These are phyloP conservation scores for Chesias legatella DNA, from an alignment of 2,888 invertebrate species.

Conservation along the genomic window DNA sequence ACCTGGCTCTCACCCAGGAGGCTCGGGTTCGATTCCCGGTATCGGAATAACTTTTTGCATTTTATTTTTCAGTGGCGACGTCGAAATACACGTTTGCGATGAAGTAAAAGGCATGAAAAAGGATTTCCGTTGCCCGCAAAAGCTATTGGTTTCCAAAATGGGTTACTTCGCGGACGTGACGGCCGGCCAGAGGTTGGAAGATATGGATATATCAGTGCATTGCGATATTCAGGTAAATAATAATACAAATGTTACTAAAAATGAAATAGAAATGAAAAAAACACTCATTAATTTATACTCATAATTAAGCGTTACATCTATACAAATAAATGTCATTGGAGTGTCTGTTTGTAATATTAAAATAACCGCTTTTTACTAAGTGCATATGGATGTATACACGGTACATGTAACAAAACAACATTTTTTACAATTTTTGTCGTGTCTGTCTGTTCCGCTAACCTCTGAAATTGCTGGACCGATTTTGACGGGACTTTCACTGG, in stretches of 20 bases:
- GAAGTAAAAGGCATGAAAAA: slow-evolving; percentile 94
- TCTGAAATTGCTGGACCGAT: no score
- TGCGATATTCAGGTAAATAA: slow-evolving; percentile 92
- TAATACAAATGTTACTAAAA: neutral
- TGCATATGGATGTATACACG: no score
- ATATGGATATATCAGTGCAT: slow-evolving; percentile 98
- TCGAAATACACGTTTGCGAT: slow-evolving; percentile 97
- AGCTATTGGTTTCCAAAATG: slow-evolving; percentile 93
- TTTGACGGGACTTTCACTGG: no score
- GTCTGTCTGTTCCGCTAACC: no score
- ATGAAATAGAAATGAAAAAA: no score
- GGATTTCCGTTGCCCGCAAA: slow-evolving; percentile 94
- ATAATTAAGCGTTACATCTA: no score
- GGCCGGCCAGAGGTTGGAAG: slow-evolving; percentile 88
- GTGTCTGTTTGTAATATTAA: no score
- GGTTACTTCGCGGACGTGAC: slow-evolving; percentile 96
- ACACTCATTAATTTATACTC: no score
- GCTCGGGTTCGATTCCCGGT: slow-evolving; percentile 82
- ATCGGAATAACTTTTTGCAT: slow-evolving; percentile 59
- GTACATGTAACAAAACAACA: no score
- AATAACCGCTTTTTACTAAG: no score
- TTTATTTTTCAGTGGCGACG: slow-evolving; percentile 82
- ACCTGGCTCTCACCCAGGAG: slow-evolving; percentile 86
- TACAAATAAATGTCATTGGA: no score
- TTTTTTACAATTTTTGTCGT: no score